Percentiles rank a stretch among this genome's conserved stretches.
Evolutionary conservation across 2,113 vertebrate genomes (phyloP).

Genomic region (Silurus glanis): DNA sequence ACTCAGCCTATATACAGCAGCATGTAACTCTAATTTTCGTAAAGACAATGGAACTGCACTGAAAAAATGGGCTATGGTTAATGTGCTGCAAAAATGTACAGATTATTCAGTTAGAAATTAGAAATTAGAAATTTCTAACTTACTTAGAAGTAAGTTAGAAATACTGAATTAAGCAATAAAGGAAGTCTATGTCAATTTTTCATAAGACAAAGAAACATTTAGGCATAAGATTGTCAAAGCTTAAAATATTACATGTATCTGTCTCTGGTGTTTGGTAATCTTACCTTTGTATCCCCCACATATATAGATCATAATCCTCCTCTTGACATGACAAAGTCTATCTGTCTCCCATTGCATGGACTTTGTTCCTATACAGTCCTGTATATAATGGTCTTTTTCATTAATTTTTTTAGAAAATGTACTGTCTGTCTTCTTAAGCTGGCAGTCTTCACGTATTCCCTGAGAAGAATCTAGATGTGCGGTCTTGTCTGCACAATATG

Average conservation of each 20-base stretch:
- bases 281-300: conserved; percentile 72
- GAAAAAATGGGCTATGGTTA: neutral
- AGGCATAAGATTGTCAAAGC: neutral
- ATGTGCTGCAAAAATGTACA: neutral
- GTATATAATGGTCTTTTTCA: neutral
- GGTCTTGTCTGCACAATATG: conserved; percentile 11
- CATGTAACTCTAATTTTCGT: neutral
- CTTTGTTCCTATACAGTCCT: conserved; percentile 5
- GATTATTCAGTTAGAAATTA: neutral
- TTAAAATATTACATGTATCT: neutral
- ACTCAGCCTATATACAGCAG: neutral
- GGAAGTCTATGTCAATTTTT: too few relatives aligned
- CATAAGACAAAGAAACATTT: neutral
- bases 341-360: conserved; percentile 45
- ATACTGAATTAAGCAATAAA: too few relatives aligned
- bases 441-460: neutral
- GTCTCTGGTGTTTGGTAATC: neutral
- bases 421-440: neutral
- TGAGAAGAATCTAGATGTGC: conserved; percentile 18
- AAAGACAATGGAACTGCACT: neutral
- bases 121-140: too few relatives aligned
- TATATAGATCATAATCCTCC: conserved; percentile 67
- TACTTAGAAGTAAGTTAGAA: too few relatives aligned
- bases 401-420: neutral
- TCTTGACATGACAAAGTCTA: conserved; percentile 44